Evolutionary conservation across 2,797 vertebrate species (phyloP), one percentile per base, ranked within the genome.

Genomic region (Oophaga sylvatica): DNA sequence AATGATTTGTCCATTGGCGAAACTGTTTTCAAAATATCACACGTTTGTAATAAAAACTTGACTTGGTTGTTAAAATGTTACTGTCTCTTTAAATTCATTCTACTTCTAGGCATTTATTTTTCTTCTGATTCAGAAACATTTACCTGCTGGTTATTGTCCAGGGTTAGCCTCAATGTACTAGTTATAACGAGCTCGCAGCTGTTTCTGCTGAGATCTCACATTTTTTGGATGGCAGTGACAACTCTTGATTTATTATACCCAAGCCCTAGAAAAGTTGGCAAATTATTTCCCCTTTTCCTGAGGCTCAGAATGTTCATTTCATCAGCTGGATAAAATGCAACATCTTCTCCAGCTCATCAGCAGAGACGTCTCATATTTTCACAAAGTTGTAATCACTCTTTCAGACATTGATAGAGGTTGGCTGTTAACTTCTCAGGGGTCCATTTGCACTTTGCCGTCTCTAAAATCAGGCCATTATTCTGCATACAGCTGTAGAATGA

Each of bases 211-310:
- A 89, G 80, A 63, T 57, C 84, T 89, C 65, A 89, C 56, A 70
- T 89, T 89, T 88, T 88, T 86, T 85, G 73, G 80, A 86, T 86
- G 80, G 80, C 84, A 45, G 57, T 89, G 88, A 86, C 88, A 89
- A 86, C 45, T 29, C 48, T 86, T 89, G 88, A 89, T 89, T 89
- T 89, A 89, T 89, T 89, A 86, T 83, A 86, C 80, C 75, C 80
- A 57, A 16, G 35, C 63, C 29, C 53, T 65, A 35, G 80, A 79
- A 89, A 89, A 86, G 73, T 84, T 89, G 88, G 84, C 88, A 89
- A 86, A 86, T 89, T 86, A 80, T 89, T 89, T 89, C 84, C 88
- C 84, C 80, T 86, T 89, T 89, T 89, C 88, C 88, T 89, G 45
- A 86, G 88, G 84, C 88, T 86, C 53, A 67, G 29, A 82, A 81